Evolutionary conservation across 2,113 vertebrate genomes (phyloP).

Genomic region (Bucco capensis): DNA sequence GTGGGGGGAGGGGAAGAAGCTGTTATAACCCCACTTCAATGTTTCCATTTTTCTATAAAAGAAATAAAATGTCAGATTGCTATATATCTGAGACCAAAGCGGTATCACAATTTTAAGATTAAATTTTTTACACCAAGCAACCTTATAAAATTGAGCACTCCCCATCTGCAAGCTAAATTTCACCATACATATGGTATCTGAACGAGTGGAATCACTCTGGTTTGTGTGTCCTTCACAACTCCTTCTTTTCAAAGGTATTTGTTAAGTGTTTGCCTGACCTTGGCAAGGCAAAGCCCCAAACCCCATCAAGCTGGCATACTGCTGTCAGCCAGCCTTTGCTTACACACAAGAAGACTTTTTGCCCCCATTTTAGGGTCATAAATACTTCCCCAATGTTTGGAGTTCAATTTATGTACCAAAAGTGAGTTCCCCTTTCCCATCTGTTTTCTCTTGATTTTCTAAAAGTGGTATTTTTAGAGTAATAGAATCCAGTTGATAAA

Average conservation of each 20-base stretch:
- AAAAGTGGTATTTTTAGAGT: background rate
- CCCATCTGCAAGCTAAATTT: background rate
- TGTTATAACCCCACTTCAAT: slow-evolving; percentile 42
- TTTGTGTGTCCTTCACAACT: background rate
- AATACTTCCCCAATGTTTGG: background rate
- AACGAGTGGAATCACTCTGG: background rate
- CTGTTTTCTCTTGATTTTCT: background rate
- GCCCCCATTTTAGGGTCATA: background rate
- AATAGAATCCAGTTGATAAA: background rate
- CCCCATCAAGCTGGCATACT: background rate
- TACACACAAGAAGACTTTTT: background rate
- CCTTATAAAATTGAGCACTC: background rate
- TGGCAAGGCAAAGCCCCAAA: background rate
- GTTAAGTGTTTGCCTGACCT: background rate
- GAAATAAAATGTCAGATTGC: slow-evolving; percentile 24
- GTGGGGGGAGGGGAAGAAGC: too few species aligned
- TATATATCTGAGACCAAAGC: background rate
- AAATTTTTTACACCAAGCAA: background rate
- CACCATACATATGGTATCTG: background rate
- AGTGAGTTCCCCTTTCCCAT: background rate
- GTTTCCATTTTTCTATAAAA: slow-evolving; percentile 57
- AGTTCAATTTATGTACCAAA: background rate
- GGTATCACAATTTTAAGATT: background rate
- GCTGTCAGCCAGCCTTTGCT: background rate
- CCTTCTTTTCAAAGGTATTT: background rate